Percentiles rank a stretch among this genome's conserved stretches.
These are phyloP conservation scores for Tortricodes alternella DNA, from an alignment of 2,888 invertebrate genomes.

Conservation along the genomic window DNA sequence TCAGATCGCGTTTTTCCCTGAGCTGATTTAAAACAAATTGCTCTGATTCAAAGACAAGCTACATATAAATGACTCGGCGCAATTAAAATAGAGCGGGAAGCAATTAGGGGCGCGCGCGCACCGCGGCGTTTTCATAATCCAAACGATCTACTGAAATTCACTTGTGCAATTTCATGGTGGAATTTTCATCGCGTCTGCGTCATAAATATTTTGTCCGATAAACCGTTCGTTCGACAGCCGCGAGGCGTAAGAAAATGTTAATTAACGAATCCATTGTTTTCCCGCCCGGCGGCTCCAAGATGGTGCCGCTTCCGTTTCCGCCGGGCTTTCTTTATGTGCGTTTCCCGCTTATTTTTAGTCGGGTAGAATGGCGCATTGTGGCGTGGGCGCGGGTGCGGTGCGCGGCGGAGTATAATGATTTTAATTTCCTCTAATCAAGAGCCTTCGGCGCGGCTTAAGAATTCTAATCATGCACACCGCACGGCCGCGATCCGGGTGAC, in stretches of 20 bases:
- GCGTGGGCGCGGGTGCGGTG: slow-evolving; percentile 55
- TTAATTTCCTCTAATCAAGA: slow-evolving; percentile 83
- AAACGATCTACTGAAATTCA: slow-evolving; percentile 54
- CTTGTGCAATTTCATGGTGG: slow-evolving; percentile 69
- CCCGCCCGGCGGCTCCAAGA: slow-evolving; percentile 84
- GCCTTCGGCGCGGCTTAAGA: slow-evolving; percentile 81
- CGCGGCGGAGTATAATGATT: slow-evolving; percentile 79
- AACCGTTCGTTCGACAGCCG: slow-evolving; percentile 83
- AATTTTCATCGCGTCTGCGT: slow-evolving; percentile 75
- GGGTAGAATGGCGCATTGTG: slow-evolving; percentile 69
- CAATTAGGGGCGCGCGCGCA: slow-evolving; percentile 38
- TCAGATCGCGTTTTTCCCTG: slow-evolving; percentile 26
- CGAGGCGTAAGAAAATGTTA: slow-evolving; percentile 88
- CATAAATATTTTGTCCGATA: slow-evolving; percentile 83
- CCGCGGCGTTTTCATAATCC: slow-evolving; percentile 47
- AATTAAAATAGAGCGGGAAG: slow-evolving; percentile 23
- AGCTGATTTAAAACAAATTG: slow-evolving; percentile 30
- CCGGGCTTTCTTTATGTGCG: slow-evolving; percentile 80
- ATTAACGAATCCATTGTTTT: slow-evolving; percentile 90
- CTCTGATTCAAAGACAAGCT: slow-evolving; percentile 27
- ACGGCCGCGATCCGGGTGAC: slow-evolving; percentile 62
- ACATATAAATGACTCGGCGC: slow-evolving; percentile 14
- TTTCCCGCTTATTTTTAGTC: slow-evolving; percentile 79
- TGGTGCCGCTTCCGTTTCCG: slow-evolving; percentile 83
- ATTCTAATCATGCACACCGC: slow-evolving; percentile 79